Conservation (phyloP, 1,140 invertebrate genomes). For the Pollicipes pollicipes region DNA sequence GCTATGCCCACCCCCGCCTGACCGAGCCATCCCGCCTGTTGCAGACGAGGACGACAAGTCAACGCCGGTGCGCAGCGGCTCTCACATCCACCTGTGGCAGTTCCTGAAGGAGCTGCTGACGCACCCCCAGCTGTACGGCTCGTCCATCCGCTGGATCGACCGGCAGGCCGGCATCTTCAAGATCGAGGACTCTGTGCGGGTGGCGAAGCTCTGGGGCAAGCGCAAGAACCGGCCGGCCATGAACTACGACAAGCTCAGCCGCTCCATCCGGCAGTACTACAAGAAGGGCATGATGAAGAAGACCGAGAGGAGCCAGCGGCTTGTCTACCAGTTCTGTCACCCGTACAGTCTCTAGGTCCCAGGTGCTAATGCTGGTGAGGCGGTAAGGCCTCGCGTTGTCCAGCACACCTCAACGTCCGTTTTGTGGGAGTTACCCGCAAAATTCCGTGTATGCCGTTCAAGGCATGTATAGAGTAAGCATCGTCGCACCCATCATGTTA, state of each 20-base stretch:
- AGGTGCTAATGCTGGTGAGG: not conserved
- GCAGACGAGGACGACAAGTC: not conserved
- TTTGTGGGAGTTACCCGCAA: constrained; percentile 2
- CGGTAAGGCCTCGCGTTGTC: not conserved
- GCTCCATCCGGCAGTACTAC: constrained; percentile 97
- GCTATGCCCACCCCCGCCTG: no score
- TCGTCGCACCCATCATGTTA: no score
- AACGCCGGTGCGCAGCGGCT: constrained; percentile 29
- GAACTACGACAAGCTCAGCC: constrained; percentile 98
- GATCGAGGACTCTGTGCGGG: constrained; percentile 92
- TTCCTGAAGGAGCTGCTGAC: constrained; percentile 90
- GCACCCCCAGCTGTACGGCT: constrained; percentile 64
- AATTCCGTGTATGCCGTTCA: constrained; percentile 1
- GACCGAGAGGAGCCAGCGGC: constrained; percentile 86
- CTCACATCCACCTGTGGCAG: constrained; percentile 97
- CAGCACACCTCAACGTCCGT: not conserved
- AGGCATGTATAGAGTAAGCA: not conserved
- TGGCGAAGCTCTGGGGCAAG: constrained; percentile 88
- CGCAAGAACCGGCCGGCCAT: constrained; percentile 95
- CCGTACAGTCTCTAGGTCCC: constrained; percentile 58
- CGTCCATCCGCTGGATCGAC: constrained; percentile 92
- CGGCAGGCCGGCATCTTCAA: constrained; percentile 92
- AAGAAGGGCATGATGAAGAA: constrained; percentile 99
- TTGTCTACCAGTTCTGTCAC: constrained; percentile 98
- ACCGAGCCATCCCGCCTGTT: not conserved